Evolutionary conservation across 2,888 invertebrate genomes (phyloP).

Genomic region (Drepanosiphum platanoidis): DNA sequence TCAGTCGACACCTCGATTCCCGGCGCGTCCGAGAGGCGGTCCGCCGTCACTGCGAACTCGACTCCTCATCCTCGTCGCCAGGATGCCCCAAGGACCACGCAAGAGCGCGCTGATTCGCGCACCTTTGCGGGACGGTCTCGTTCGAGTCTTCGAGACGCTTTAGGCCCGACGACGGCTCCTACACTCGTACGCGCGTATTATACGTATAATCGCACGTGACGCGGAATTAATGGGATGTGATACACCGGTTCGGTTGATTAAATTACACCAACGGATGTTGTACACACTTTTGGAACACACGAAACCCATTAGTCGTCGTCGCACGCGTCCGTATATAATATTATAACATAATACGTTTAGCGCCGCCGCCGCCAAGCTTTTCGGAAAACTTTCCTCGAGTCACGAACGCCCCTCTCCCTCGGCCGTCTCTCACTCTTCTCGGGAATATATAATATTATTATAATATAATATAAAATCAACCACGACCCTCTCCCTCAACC

Average conservation of each 20-base stretch:
- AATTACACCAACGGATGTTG: slow-evolving; percentile 12
- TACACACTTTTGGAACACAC: slow-evolving; percentile 26
- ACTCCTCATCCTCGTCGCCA: too few relatives aligned
- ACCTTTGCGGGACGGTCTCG: too few relatives aligned
- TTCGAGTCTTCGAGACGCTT: too few relatives aligned
- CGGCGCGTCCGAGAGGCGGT: too few relatives aligned
- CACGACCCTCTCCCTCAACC: not conserved
- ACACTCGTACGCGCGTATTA: not conserved
- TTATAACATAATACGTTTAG: slow-evolving; percentile 10
- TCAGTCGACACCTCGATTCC: too few relatives aligned
- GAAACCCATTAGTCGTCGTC: slow-evolving; percentile 40
- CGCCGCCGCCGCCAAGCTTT: not conserved
- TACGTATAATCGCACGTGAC: not conserved
- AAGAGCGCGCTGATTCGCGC: too few relatives aligned
- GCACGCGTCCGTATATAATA: not conserved
- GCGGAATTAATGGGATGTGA: slow-evolving; percentile 17
- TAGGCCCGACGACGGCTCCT: too few relatives aligned
- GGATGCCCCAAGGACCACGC: too few relatives aligned
- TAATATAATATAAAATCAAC: too few relatives aligned
- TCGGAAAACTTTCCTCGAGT: slow-evolving; percentile 20
- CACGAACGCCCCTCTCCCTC: not conserved
- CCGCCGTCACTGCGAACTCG: too few relatives aligned
- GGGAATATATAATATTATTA: too few relatives aligned
- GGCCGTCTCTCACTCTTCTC: not conserved
- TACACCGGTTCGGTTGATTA: slow-evolving; percentile 33